Conservation (phyloP, 1,140 invertebrate genomes). For the Hypothenemus hampei region DNA sequence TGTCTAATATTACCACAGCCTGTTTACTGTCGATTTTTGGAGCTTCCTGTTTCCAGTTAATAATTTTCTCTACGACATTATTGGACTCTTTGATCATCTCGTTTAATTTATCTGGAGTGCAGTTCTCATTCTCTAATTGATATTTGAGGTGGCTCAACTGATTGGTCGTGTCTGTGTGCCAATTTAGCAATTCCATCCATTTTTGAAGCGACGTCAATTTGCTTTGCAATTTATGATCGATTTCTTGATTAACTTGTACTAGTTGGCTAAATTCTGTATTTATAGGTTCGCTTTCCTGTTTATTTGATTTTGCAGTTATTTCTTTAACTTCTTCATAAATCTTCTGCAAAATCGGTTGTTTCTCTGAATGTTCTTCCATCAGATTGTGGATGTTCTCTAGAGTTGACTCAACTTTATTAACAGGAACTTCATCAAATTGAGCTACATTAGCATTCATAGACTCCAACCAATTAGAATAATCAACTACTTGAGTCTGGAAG, state of each 20-base stretch:
- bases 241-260: constrained; percentile 68
- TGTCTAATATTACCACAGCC: constrained; percentile 58
- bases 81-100: constrained; percentile 64
- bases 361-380: constrained; percentile 75
- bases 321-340: constrained; percentile 81
- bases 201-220: constrained; percentile 74
- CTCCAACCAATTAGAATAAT: constrained; percentile 81
- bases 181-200: constrained; percentile 76
- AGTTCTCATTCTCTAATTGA: constrained; percentile 66
- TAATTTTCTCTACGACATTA: constrained; percentile 58
- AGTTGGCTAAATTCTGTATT: constrained; percentile 69
- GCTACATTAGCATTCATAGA: constrained; percentile 67
- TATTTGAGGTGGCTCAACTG: constrained; percentile 76
- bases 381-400: constrained; percentile 74
- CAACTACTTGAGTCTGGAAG: constrained; percentile 73
- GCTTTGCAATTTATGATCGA: constrained; percentile 68
- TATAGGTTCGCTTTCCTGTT: constrained; percentile 66
- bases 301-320: constrained; percentile 60
- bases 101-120: constrained; percentile 59
- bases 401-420: constrained; percentile 71
- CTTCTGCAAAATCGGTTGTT: constrained; percentile 64
- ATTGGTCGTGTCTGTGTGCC: constrained; percentile 75
- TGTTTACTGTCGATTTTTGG: constrained; percentile 61
- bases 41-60: constrained; percentile 64
- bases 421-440: constrained; percentile 72